Conservation (phyloP, 2,113 vertebrate species). For the Pterophyllum scalare region DNA sequence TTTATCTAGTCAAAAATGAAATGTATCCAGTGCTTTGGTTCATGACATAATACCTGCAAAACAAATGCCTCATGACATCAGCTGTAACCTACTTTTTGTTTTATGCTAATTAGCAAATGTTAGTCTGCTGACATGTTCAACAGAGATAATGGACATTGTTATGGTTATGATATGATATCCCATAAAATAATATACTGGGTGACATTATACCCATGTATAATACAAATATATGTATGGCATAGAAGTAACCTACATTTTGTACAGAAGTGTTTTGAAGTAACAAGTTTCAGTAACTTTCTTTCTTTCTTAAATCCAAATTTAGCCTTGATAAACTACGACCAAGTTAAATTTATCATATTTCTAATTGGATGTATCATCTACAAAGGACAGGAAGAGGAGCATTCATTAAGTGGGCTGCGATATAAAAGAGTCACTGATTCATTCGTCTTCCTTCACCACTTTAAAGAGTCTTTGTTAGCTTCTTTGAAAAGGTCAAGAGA, state of each 20-base stretch:
- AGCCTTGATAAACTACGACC: neutral
- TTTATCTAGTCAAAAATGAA: neutral
- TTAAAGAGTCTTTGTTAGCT: conserved; percentile 6
- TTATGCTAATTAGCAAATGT: neutral
- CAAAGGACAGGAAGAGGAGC: neutral
- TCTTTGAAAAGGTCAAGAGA: conserved; percentile 22
- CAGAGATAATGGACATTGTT: neutral
- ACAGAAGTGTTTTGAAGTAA: neutral
- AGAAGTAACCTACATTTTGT: neutral
- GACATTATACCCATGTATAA: no score
- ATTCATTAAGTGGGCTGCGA: neutral
- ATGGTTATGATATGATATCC: neutral
- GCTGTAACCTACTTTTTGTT: neutral
- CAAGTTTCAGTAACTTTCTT: neutral
- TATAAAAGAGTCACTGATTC: conserved; percentile 1
- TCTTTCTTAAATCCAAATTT: neutral
- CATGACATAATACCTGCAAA: neutral
- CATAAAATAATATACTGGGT: neutral
- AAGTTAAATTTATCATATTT: conserved; percentile 27
- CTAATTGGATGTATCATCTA: conserved; percentile 21
- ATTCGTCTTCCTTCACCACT: neutral
- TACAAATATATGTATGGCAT: no score
- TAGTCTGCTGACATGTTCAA: neutral
- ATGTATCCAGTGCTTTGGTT: neutral
- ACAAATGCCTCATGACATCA: neutral